phyloP scores from a whole-genome alignment of 2,797 vertebrate genomes.

The Sebastiscus tertius region DNA sequence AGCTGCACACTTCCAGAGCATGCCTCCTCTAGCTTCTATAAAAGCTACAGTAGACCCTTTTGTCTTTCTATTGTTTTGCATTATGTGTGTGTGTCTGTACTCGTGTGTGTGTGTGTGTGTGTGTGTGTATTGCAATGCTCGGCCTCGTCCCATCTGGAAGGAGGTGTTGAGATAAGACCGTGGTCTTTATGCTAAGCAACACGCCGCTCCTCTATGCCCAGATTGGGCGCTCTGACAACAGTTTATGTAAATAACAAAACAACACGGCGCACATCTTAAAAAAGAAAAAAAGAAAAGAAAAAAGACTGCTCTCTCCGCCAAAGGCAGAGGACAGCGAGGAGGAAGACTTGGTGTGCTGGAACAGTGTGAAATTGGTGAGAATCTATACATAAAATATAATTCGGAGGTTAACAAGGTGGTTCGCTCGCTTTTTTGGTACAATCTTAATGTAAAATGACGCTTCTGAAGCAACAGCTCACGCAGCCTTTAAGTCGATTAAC shows the following conservation, averaged over 20 bases:
- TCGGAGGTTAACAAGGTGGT: conserved; percentile 33
- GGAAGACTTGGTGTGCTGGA: not conserved
- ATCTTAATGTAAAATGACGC: not conserved
- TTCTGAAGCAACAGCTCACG: conserved; percentile 16
- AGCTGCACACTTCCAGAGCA: conserved; percentile 5
- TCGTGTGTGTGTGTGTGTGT: conserved; percentile 16
- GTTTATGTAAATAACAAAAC: conserved; percentile 84
- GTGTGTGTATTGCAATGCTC: conserved; percentile 34
- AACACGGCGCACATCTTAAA: conserved; percentile 58
- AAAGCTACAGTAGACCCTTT: conserved; percentile 44
- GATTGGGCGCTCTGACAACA: conserved; percentile 81
- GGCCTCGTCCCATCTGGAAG: conserved; percentile 74
- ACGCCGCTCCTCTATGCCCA: conserved; percentile 64
- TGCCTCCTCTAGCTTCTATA: conserved; percentile 28
- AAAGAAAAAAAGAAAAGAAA: not conserved
- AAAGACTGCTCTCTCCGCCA: not conserved
- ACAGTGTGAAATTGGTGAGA: conserved; percentile 6
- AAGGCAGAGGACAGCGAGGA: conserved; percentile 22
- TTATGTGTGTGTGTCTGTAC: conserved; percentile 3
- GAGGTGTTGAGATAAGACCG: conserved; percentile 79
- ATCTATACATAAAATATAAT: conserved; percentile 15
- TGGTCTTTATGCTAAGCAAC: conserved; percentile 84
- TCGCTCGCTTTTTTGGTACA: not conserved
- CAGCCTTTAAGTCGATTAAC: conserved; percentile 22
- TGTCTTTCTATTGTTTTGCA: conserved; percentile 60